Base-by-base conservation (phyloP, 2,888 invertebrate species). In the Callosobruchus maculatus region DNA sequence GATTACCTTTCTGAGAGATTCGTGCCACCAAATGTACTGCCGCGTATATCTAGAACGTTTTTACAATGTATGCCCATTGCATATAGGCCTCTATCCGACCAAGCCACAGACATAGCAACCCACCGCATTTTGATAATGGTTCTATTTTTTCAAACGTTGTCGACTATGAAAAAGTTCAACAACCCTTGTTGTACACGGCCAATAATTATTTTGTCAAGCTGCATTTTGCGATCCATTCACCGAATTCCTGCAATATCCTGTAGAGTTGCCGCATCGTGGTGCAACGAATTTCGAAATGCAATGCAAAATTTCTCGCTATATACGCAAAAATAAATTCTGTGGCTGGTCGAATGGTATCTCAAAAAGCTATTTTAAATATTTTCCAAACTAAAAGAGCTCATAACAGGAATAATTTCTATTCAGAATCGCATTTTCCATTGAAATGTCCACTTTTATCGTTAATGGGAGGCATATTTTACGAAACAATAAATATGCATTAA, bases 401-500 rank as follows among this genome's bases (percentile, higher is more conserved):
- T 71, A 74, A 74, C 74, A 9, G 22, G 69, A 30, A 71, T 2
- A 70, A 70, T 70, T 71, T 71, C 66, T 22, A 70, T 70, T 49
- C 49, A 49, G 49, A 49, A 49, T 49, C 7, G 49, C 70, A 72
- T 70, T 72, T 22, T 22, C 75, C 75, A 75, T 75, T 75, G 75
- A 75, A 72, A 75, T 66, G 75, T 75, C 75, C 67, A 49, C 72
- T 70, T 72, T 75, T 75, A 75, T 71, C 75, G 70, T 73, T 75
- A 73, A 68, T 72, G 73, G 72, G 72, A 22, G 49, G 73, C 72
- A 72, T 72, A 73, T 73, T 69, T 75, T 70, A 70, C 67, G 73
- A 71, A 72, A 73, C 73, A 72, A 75, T 75, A 75, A 75, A 73
- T 75, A 75, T 71, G 71, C 75, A 72, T 75, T 75, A 73, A 75